Evolutionary conservation across 2,113 vertebrate genomes (phyloP).

Genomic region (Brachyhypopomus occidentalis): DNA sequence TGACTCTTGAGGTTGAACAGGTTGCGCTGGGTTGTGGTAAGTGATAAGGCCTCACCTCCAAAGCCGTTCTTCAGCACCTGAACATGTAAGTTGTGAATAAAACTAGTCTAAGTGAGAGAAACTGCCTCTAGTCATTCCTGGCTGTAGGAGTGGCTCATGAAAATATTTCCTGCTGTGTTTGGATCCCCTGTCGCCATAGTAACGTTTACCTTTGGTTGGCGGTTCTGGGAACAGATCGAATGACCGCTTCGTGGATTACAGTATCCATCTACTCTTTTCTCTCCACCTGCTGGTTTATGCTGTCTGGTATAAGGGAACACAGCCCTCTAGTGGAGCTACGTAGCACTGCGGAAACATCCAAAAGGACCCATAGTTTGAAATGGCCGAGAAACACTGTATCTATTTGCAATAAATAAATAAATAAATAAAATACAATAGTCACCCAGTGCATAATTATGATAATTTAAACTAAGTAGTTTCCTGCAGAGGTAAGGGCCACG

Average conservation of each 20-base stretch:
- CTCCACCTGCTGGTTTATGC: background rate
- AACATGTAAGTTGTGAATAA: no score
- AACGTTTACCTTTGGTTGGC: background rate
- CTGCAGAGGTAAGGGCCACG: background rate
- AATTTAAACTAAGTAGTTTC: background rate
- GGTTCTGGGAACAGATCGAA: background rate
- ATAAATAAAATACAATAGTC: background rate
- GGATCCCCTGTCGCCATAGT: no score
- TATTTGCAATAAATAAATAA: background rate
- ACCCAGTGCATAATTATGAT: background rate
- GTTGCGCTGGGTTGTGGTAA: no score
- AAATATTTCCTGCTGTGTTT: no score
- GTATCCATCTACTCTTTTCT: background rate
- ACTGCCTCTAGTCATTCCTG: no score
- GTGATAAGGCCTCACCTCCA: no score
- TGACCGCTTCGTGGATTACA: background rate
- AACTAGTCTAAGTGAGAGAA: no score
- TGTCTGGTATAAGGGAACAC: background rate
- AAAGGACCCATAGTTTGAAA: background rate
- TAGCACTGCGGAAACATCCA: background rate
- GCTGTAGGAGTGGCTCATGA: no score
- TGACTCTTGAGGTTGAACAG: no score
- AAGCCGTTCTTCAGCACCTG: no score
- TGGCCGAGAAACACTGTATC: background rate
- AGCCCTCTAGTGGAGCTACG: slow-evolving; percentile 54